These are phyloP conservation scores for Stegophylla sp. DNA, from an alignment of 2,888 invertebrate species.

Conservation along the genomic window DNA sequence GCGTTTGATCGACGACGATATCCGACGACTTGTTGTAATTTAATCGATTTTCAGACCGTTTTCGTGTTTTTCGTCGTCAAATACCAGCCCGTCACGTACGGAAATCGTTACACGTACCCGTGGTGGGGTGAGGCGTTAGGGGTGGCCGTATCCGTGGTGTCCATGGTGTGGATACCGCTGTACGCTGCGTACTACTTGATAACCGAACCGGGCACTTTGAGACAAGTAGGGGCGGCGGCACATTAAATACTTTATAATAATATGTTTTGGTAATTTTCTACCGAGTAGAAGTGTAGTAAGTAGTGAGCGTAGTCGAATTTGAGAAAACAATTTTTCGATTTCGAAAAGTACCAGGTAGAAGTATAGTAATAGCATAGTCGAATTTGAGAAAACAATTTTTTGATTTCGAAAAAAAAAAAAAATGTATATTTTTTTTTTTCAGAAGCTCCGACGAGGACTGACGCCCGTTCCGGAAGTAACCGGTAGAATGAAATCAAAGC, in stretches of 20 bases:
- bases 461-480: constrained; percentile 56
- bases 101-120: constrained; percentile 69
- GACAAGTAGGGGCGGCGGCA: constrained; percentile 66
- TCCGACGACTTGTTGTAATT: neutral
- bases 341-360: too few relatives aligned
- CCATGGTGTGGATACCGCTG: constrained; percentile 73
- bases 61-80: constrained; percentile 71
- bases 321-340: too few relatives aligned
- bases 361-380: too few relatives aligned
- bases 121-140: constrained; percentile 71
- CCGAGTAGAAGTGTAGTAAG: too few relatives aligned
- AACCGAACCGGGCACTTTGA: constrained; percentile 67
- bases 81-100: constrained; percentile 70
- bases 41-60: constrained; percentile 68
- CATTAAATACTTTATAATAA: too few relatives aligned
- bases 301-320: too few relatives aligned
- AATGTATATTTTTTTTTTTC: constrained; percentile 4
- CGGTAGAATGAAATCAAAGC: constrained; percentile 5
- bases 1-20: too few relatives aligned
- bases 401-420: neutral
- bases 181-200: constrained; percentile 71
- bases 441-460: constrained; percentile 53
- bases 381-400: too few relatives aligned
- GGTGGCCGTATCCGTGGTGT: constrained; percentile 70
- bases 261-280: too few relatives aligned